Conservation (phyloP, 2,113 vertebrate genomes). For the Rhabdornis inornatus region DNA sequence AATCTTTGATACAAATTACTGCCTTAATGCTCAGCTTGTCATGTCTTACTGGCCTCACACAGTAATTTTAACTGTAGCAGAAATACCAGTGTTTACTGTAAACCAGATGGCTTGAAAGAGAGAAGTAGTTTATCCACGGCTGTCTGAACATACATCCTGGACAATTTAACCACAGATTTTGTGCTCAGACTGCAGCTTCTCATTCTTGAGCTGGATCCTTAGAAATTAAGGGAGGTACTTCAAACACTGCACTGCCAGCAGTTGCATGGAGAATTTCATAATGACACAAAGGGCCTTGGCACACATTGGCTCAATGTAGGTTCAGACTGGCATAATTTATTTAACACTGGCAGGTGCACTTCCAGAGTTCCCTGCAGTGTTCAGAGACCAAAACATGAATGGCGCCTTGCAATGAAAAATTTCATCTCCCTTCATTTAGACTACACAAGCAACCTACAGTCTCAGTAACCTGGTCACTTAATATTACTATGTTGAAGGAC, state of each 20-base stretch:
- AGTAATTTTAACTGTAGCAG: not conserved
- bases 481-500: not conserved
- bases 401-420: not conserved
- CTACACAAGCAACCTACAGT: not conserved
- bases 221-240: not conserved
- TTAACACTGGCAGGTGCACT: not conserved
- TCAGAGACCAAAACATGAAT: not conserved
- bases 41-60: not conserved
- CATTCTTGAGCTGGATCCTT: not conserved
- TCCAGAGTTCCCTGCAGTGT: not conserved
- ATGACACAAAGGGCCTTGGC: not conserved
- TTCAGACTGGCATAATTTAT: not conserved
- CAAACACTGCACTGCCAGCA: not conserved
- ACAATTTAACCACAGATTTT: not conserved
- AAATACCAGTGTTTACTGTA: not conserved
- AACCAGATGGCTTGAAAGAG: not conserved
- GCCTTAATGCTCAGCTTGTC: not conserved
- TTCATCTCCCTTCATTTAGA: not conserved
- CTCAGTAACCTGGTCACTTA: not conserved
- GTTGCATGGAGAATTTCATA: not conserved
- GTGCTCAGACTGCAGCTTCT: not conserved
- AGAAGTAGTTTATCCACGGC: not conserved
- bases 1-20: not conserved
- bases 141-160: not conserved
- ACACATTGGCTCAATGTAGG: not conserved